Evolutionary conservation across 2,113 vertebrate genomes (phyloP), one percentile per base, ranked within the genome.

Genomic region (Chauna torquata): DNA sequence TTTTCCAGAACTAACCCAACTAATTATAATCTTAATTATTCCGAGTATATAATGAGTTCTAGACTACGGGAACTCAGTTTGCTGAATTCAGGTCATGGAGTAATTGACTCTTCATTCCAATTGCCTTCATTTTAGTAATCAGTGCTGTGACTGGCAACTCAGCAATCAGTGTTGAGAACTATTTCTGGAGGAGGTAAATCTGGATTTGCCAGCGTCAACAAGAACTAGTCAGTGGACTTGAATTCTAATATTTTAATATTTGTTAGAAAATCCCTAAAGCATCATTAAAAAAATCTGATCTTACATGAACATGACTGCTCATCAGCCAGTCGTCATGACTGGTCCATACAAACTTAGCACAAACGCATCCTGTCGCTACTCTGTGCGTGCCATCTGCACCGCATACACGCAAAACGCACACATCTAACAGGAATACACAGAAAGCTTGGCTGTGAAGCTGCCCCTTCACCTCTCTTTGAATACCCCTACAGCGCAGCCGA

Each of bases 331-430:
- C 44, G 85, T 9, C 11, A 55, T 16, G 68, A 72, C 24, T 54
- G 8, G n/a, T 69, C 61, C 47, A 57, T 1, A 12, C n/a, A 78
- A 49, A 78, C 1, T 0, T 44, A 72, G 83, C 18, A 25, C 55
- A 74, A 65, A 49, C 3, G 50, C 24, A 13, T 2, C 10, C 62
- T 34, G 4, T 1, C 70, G 15, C 11, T 47, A 8, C 44, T 42
- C 55, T 50, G 38, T 6, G 36, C 42, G 38, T 12, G 3, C 28
- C 7, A 23, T 17, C 55, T 49, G 25, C 22, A 24, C 40, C 28
- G 38, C 12, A 49, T 11, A 44, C 1, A 2, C 11, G 49, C 9
- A 68, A 68, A 28, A 47, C 0, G 4, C 24, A 72, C 6, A 5
- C 3, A 23, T 28, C 17, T 14, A 87, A 36, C 23, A 85, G 47